Evolutionary conservation across 2,888 invertebrate species (phyloP), one percentile per base, ranked within the genome.

Genomic region (Anarsia innoxiella): DNA sequence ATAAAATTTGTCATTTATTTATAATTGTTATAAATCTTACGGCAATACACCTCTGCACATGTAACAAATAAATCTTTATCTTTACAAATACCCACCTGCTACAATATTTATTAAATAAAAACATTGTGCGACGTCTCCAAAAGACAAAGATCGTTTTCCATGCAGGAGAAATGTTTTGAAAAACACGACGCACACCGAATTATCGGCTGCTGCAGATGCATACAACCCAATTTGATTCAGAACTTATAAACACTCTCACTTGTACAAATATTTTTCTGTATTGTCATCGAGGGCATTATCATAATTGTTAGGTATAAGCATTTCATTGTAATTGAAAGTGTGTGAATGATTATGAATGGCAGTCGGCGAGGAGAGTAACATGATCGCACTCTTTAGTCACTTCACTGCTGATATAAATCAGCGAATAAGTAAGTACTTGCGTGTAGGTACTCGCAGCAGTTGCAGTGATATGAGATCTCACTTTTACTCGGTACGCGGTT

Each of bases 211-310:
- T 42, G 48, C 40, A 49, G 47, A 49, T 48, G 43, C 50, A 56
- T 49, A 56, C 59, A 61, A 51, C 61, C 62, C 52, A 66, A 68
- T 64, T 67, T 63, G 56, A 59, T 58, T 56, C 46, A 54, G 48
- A 61, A 58, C 59, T 62, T 69, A 72, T 64, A 71, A 29, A 74
- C 67, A 71, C 48, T 49, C 41, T 53, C 51, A 42, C 57, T 61
- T 62, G 49, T 58, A 48, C 59, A 66, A 71, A 72, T 72, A 65
- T 75, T 75, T 73, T 70, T 64, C 63, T 66, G 65, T 61, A 65
- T 65, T 66, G 65, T 68, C 60, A 65, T 59, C 49, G 59, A 51
- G 48, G 48, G 43, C 44, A 43, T 56, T 60, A 59, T 50, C 51
- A 56, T 55, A 59, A 56, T 62, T 56, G 61, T 57, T 56, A n/a